These are phyloP conservation scores for Scaptomyza montana DNA, from an alignment of 1,140 invertebrate species.

Conservation along the genomic window DNA sequence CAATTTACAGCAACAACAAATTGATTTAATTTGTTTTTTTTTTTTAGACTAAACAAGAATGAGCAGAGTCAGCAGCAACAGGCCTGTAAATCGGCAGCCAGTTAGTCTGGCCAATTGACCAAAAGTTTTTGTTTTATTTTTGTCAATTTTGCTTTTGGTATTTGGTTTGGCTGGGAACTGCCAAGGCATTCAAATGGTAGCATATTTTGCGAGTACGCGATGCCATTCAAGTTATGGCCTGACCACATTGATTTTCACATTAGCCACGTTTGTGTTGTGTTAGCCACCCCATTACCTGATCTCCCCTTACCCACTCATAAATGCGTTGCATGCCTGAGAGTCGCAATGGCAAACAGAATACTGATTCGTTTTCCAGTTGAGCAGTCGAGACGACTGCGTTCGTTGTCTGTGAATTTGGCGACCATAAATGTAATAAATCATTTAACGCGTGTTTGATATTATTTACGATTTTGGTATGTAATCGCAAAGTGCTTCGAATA, in stretches of 20 bases:
- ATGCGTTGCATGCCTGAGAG: not conserved
- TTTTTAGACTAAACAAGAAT: constrained; percentile 65
- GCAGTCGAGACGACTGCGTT: constrained; percentile 55
- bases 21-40: constrained; percentile 22
- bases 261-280: constrained; percentile 38
- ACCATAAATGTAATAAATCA: constrained; percentile 78
- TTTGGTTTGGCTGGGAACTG: constrained; percentile 30
- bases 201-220: constrained; percentile 13
- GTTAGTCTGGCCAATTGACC: constrained; percentile 35
- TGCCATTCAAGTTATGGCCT: constrained; percentile 61
- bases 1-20: constrained; percentile 20
- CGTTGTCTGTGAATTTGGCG: constrained; percentile 59
- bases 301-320: not conserved
- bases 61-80: constrained; percentile 51
- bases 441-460: constrained; percentile 77
- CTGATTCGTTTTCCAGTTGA: constrained; percentile 71
- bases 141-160: constrained; percentile 32
- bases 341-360: constrained; percentile 23
- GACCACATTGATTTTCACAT: constrained; percentile 73
- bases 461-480: constrained; percentile 44
- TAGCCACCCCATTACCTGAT: not conserved
- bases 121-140: constrained; percentile 54
- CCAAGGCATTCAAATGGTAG: constrained; percentile 49
- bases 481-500: constrained; percentile 21
- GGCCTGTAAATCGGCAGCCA: constrained; percentile 24